Conservation (phyloP, 2,797 vertebrate species). For the Gallinago solitaria region DNA sequence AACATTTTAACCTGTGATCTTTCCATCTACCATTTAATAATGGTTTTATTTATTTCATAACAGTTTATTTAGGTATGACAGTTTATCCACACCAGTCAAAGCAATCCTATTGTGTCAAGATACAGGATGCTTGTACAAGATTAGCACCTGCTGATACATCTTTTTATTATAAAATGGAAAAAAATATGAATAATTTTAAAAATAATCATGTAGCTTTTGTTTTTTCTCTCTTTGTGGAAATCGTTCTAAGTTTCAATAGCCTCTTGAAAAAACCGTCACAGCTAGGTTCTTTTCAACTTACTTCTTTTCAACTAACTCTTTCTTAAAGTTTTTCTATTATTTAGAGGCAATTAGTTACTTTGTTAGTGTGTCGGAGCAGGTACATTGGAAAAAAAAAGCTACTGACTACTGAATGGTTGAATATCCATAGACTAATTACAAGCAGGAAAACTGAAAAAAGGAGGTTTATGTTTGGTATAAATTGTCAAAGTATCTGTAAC, state of each 20-base stretch:
- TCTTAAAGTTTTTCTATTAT: background rate
- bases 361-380: background rate
- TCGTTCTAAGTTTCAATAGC: background rate
- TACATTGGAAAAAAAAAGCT: background rate
- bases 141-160: slow-evolving; percentile 28
- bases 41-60: slow-evolving; percentile 19
- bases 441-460: background rate
- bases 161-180: slow-evolving; percentile 15
- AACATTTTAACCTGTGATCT: slow-evolving; percentile 1
- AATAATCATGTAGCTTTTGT: background rate
- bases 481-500: background rate
- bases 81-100: slow-evolving; percentile 32
- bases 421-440: background rate
- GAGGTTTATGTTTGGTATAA: background rate
- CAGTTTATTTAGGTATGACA: background rate
- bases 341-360: background rate
- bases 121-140: slow-evolving; percentile 16
- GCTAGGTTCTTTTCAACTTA: background rate
- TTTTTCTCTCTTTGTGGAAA: background rate
- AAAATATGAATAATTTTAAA: background rate
- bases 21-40: background rate
- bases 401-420: background rate
- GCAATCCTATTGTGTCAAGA: slow-evolving; percentile 32
- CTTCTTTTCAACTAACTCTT: background rate
- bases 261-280: background rate